Evolutionary conservation across 2,888 invertebrate species (phyloP).

Genomic region (Clostera curtula): DNA sequence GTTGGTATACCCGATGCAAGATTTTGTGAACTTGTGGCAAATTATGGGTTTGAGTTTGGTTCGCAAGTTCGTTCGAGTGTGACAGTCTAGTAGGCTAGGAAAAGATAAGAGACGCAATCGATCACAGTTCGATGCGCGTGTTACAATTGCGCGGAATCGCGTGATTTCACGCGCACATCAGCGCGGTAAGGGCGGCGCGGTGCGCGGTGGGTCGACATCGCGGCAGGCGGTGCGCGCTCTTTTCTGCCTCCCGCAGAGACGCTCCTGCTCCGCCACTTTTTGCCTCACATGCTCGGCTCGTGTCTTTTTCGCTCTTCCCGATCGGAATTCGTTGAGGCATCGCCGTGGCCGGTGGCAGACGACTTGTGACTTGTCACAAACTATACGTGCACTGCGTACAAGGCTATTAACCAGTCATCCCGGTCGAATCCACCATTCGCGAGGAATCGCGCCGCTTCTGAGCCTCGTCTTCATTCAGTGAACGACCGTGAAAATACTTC

Average conservation of each 20-base stretch:
- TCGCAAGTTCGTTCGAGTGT: too few species aligned
- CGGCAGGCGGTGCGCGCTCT: conserved; percentile 24
- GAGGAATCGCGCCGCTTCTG: conserved; percentile 45
- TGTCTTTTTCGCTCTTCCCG: conserved; percentile 73
- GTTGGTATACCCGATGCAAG: too few species aligned
- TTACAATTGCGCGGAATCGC: too few species aligned
- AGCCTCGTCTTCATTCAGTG: conserved; percentile 52
- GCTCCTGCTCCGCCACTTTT: conserved; percentile 59
- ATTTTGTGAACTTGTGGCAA: too few species aligned
- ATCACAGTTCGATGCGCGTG: conserved; percentile 35
- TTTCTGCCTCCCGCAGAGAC: conserved; percentile 58
- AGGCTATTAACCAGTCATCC: conserved; percentile 65
- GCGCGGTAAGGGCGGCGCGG: conserved; percentile 15
- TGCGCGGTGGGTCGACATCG: conserved; percentile 21
- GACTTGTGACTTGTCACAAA: conserved; percentile 69
- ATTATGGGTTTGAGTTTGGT: too few species aligned
- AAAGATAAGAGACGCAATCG: conserved; percentile 33
- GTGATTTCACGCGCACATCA: conserved; percentile 37
- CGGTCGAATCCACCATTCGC: conserved; percentile 39
- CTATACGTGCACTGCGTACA: conserved; percentile 67
- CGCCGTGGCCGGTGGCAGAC: conserved; percentile 73
- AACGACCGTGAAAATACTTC: conserved; percentile 56
- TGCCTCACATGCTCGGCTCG: conserved; percentile 65
- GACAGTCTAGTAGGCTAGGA: too few species aligned
- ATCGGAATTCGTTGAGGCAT: conserved; percentile 71